Percentiles rank a stretch among this genome's conserved stretches.
Evolutionary conservation across 2,113 vertebrate genomes (phyloP).

Genomic region (Python bivittatus): DNA sequence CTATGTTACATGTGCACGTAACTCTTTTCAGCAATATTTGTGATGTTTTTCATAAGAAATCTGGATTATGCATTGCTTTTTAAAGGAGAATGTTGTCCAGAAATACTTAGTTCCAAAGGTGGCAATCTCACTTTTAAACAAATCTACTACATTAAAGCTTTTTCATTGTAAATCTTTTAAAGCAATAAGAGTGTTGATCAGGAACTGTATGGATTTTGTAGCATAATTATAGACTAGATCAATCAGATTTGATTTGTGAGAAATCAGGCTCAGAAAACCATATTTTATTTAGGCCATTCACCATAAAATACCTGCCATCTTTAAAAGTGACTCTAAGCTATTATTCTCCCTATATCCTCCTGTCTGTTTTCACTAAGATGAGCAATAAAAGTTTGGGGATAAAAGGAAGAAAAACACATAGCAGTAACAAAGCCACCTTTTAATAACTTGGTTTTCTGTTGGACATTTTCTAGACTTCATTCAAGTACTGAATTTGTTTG

Average conservation of each 20-base stretch:
- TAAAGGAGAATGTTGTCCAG: neutral
- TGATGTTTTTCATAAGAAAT: neutral
- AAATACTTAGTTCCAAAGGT: neutral
- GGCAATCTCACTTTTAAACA: neutral
- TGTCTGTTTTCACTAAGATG: too few relatives aligned
- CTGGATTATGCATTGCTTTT: neutral
- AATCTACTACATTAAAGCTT: neutral
- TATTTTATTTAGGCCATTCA: neutral
- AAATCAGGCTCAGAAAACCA: neutral
- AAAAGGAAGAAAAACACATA: neutral
- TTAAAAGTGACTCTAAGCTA: neutral
- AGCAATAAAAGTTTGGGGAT: too few relatives aligned
- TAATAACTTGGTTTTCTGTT: neutral
- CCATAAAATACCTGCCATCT: neutral
- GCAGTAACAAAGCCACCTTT: neutral
- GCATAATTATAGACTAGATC: neutral
- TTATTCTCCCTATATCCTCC: neutral
- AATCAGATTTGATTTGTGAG: neutral
- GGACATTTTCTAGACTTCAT: neutral
- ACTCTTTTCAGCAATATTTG: neutral
- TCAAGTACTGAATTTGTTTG: neutral
- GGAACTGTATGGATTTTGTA: neutral
- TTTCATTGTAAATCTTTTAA: neutral
- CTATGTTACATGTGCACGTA: too few relatives aligned
- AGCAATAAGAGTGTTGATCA: neutral